Percentiles rank a stretch among this genome's conserved stretches.
phyloP scores from a whole-genome alignment of 2,113 vertebrate genomes.

The Neolamprologus cancellatus region DNA sequence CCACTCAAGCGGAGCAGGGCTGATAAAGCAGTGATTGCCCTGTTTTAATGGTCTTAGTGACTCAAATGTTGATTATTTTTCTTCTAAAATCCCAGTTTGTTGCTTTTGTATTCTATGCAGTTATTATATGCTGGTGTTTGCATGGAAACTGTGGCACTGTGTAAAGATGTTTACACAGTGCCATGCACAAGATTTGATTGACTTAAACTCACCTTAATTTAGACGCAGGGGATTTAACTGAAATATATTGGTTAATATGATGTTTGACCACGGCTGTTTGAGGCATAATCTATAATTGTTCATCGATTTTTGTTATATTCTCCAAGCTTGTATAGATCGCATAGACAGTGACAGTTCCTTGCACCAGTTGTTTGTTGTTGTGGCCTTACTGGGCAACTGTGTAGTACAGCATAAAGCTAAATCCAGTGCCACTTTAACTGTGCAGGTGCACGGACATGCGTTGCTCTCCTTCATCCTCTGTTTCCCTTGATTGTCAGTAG shows the following conservation, averaged over 20 bases:
- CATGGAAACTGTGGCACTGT: not conserved
- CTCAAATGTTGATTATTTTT: not conserved
- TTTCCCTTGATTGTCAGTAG: slow-evolving; percentile 58
- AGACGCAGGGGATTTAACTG: not conserved
- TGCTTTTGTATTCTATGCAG: not conserved
- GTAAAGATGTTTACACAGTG: not conserved
- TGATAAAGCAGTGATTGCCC: not conserved
- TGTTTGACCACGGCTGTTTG: not conserved
- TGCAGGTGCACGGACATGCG: slow-evolving; percentile 45
- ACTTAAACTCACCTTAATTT: not conserved
- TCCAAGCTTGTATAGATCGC: fast-evolving
- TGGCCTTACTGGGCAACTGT: not conserved
- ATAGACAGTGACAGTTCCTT: not conserved
- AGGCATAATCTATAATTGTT: not conserved
- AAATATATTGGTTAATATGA: not conserved
- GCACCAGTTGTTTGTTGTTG: not conserved
- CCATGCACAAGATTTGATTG: not conserved
- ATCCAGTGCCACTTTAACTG: not conserved
- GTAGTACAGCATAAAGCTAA: not conserved
- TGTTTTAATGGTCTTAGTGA: not conserved
- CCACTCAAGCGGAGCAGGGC: not conserved
- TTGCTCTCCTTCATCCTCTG: slow-evolving; percentile 16
- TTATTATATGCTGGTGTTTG: not conserved
- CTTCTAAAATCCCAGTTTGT: not conserved
- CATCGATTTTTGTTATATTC: not conserved